Conservation (phyloP, 1,140 invertebrate genomes). For the Euschistus heros region DNA sequence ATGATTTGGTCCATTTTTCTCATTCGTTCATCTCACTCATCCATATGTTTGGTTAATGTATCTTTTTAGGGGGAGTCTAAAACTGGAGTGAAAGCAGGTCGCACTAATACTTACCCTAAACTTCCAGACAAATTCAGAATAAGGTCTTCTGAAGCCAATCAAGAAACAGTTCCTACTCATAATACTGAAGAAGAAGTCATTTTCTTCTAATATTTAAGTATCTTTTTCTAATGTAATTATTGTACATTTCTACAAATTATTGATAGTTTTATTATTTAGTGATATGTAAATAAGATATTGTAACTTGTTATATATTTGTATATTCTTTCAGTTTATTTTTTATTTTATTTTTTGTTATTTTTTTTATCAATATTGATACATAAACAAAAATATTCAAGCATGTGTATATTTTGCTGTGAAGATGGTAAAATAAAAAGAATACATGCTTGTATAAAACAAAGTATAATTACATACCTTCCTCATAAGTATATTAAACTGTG, state of each 20-base stretch:
- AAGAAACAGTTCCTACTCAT: conserved; percentile 25
- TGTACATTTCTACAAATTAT: conserved; percentile 7
- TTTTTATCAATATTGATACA: no score
- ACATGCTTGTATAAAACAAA: no score
- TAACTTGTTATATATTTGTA: conserved; percentile 12
- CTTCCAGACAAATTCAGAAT: conserved; percentile 49
- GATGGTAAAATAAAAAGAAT: no score
- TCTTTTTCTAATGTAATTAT: conserved; percentile 12
- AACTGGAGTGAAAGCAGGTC: conserved; percentile 29
- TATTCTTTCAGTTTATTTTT: not conserved
- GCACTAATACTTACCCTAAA: conserved; percentile 44
- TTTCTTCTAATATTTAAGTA: conserved; percentile 38
- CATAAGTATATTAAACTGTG: no score
- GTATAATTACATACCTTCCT: no score
- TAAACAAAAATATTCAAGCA: no score
- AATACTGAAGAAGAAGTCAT: conserved; percentile 40
- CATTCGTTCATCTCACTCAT: not conserved
- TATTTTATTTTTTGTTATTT: no score
- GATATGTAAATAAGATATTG: not conserved
- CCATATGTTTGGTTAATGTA: not conserved
- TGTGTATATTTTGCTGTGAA: no score
- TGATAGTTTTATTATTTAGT: not conserved
- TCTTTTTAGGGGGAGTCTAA: conserved; percentile 19
- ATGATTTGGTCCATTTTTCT: no score
- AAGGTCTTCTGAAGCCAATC: conserved; percentile 37